Evolutionary conservation across 2,888 invertebrate genomes (phyloP).

Genomic region (Iphiclides podalirius): DNA sequence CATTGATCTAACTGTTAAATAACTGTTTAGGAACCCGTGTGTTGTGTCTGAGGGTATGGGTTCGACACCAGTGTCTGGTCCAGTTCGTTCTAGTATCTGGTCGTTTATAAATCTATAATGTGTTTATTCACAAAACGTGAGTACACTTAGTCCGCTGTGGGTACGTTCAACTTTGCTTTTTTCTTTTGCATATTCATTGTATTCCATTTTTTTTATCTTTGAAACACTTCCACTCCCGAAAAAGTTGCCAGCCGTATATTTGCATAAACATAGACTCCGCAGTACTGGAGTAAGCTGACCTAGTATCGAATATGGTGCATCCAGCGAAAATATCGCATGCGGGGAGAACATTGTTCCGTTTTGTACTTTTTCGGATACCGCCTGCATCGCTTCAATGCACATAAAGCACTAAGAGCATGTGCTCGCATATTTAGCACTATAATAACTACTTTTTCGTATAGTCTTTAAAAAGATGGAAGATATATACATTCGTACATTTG

Average conservation of each 20-base stretch:
- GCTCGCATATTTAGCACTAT: background rate
- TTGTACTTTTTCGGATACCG: background rate
- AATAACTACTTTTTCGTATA: background rate
- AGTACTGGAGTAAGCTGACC: constrained; percentile 10
- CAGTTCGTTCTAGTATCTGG: too few species aligned
- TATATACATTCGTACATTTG: background rate
- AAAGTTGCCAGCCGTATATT: constrained; percentile 10
- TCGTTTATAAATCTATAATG: too few species aligned
- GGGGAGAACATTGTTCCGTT: background rate
- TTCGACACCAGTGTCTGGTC: too few species aligned
- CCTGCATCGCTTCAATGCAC: background rate
- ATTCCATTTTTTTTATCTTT: background rate
- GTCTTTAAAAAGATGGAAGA: too few species aligned
- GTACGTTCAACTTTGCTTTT: too few species aligned
- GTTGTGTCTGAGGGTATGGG: too few species aligned
- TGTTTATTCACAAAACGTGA: too few species aligned
- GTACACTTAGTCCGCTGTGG: too few species aligned
- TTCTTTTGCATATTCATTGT: background rate
- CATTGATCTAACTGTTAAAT: too few species aligned
- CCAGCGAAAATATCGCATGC: background rate
- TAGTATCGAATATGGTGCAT: background rate
- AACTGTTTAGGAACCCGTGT: too few species aligned
- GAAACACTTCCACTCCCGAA: background rate
- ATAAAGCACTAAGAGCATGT: background rate
- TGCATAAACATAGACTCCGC: constrained; percentile 1